phyloP scores from a whole-genome alignment of 2,113 vertebrate species.

The Brienomyrus brachyistius region DNA sequence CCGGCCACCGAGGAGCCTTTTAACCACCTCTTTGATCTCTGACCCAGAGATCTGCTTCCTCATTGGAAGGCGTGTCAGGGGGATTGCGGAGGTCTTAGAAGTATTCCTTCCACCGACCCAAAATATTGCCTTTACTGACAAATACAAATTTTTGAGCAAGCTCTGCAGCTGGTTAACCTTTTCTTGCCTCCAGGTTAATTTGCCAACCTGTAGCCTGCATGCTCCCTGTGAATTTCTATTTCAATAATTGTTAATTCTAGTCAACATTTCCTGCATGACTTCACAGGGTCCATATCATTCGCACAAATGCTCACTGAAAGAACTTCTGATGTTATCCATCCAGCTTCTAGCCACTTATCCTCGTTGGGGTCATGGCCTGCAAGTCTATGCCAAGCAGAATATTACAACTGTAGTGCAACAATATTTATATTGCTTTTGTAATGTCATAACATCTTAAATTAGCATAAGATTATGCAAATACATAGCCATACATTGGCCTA shows the following conservation, averaged over 20 bases:
- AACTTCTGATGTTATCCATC: not conserved
- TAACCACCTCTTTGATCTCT: no score
- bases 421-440: not conserved
- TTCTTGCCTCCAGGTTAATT: not conserved
- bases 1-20: no score
- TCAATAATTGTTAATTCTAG: not conserved
- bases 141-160: not conserved
- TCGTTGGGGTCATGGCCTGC: not conserved
- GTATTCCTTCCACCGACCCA: no score
- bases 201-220: not conserved
- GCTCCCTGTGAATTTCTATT: not conserved
- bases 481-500: not conserved
- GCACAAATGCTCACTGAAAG: not conserved
- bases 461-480: not conserved
- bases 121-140: not conserved
- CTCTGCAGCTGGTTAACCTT: not conserved
- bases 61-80: no score
- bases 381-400: not conserved
- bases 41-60: no score
- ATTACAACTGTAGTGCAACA: not conserved
- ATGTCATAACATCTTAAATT: not conserved
- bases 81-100: no score
- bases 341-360: not conserved
- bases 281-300: not conserved
- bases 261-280: not conserved